Base-by-base conservation (phyloP, 2,797 vertebrate species). In the Paramormyrops hopkinsi region DNA sequence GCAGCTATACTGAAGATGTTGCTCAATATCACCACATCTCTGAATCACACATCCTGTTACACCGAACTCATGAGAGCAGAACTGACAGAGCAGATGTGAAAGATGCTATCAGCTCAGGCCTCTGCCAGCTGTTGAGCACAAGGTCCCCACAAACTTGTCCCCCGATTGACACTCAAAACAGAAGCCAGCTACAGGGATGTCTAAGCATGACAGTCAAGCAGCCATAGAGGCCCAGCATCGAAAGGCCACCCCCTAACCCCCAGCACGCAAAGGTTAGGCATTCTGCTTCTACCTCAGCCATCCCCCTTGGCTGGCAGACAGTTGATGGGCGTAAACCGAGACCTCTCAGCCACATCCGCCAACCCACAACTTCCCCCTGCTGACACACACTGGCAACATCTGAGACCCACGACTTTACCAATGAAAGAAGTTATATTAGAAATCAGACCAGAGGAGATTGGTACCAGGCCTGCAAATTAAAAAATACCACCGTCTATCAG, bases 11-110 rank as follows among this genome's bases (percentile, higher is more conserved):
- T 14, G 54, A 65, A 85, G 12, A 59, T 8, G 44, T 89, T 86
- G 44, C 82, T 86, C 44, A 48, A 86, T 22, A 69, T 69, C 82
- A 12, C 88, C 22, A 65, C 88, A 33, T 46, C 79, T 85, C 19
- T 89, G 76, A 89, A 79, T 83, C 88, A 89, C 51, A 84, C 79
- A 89, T 56, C 73, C 88, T 84, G 88, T 29, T 83, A 65, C 82
- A 48, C 9, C 9, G 9, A 8, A 44, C 37, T 46, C 41, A 88
- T 59, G 86, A 86, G 29, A 6, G 29, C 53, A 89, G 41, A 89
- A 62, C 37, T 59, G 41, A 85, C 88, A 89, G 53, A 89, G 79
- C 88, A 84, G 76, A 89, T 82, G 37, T 29, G 41, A 33, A 17
- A 41, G 82, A 85, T 69, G 54, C 41, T 37, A 89, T 89, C 82